Conservation (phyloP, 2,113 vertebrate species). For the Poicephalus gulielmi region DNA sequence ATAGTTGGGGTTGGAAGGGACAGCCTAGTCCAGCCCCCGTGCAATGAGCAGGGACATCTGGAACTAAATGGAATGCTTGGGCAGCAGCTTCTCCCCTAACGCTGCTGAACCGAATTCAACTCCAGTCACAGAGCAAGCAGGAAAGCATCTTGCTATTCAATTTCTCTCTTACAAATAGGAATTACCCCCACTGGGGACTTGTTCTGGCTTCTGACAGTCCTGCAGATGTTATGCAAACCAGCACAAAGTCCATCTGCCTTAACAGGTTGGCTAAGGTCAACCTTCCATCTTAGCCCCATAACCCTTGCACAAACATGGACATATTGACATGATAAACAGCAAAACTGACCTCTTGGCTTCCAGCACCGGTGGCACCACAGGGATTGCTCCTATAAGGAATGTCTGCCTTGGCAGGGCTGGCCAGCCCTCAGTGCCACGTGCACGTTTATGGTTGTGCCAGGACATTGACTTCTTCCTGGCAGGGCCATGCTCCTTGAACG, state of each 20-base stretch:
- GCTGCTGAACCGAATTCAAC: background rate
- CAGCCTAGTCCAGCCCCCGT: background rate
- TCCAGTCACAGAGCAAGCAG: background rate
- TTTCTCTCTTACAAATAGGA: background rate
- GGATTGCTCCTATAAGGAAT: background rate
- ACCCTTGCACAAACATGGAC: background rate
- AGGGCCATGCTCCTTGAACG: fast-evolving
- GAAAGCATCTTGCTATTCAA: background rate
- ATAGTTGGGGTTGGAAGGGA: background rate
- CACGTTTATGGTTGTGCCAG: background rate
- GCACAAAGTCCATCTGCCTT: slow-evolving; percentile 22
- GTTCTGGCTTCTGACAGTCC: background rate
- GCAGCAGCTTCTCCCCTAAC: background rate
- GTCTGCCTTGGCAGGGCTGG: background rate
- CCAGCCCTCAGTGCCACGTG: background rate
- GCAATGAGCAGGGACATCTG: background rate
- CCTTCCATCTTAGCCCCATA: background rate
- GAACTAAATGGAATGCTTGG: background rate
- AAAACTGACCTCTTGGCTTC: background rate
- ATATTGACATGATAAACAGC: background rate
- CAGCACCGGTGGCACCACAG: background rate
- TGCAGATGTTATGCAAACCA: background rate
- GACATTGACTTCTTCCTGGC: background rate
- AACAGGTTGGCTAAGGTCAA: background rate
- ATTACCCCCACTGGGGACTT: background rate